Percentiles rank a stretch among this genome's conserved stretches.
These are phyloP conservation scores for Crenuchus spilurus DNA, from an alignment of 2,797 vertebrate genomes.

Conservation along the genomic window DNA sequence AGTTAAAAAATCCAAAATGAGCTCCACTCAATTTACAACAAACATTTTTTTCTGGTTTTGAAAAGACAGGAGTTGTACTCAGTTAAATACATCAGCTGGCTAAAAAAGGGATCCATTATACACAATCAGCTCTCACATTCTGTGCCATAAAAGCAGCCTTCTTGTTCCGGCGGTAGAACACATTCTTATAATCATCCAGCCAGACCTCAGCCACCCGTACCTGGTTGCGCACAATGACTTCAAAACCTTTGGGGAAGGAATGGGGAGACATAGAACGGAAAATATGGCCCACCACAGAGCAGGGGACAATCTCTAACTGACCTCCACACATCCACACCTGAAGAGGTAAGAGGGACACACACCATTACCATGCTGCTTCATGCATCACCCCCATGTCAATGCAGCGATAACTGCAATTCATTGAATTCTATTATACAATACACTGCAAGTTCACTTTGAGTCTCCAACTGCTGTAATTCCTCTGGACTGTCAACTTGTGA, in stretches of 20 bases:
- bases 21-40: too few relatives aligned
- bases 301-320: slow-evolving; percentile 86
- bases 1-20: too few relatives aligned
- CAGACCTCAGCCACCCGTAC: slow-evolving; percentile 88
- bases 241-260: slow-evolving; percentile 77
- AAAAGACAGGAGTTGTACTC: too few relatives aligned
- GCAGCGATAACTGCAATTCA: neutral
- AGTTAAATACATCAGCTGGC: neutral
- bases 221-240: slow-evolving; percentile 78
- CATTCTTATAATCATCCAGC: slow-evolving; percentile 85
- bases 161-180: slow-evolving; percentile 82
- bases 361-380: too few relatives aligned
- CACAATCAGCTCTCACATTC: slow-evolving; percentile 67
- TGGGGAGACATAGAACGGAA: slow-evolving; percentile 84
- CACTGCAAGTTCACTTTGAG: neutral
- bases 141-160: slow-evolving; percentile 76
- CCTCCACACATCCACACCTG: slow-evolving; percentile 89
- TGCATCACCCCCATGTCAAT: too few relatives aligned
- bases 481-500: neutral
- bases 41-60: too few relatives aligned
- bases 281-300: slow-evolving; percentile 88
- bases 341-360: neutral
- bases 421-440: neutral
- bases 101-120: neutral
- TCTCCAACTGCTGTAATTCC: neutral